phyloP scores from a whole-genome alignment of 1,140 invertebrate genomes.

The Reticulitermes speratus region DNA sequence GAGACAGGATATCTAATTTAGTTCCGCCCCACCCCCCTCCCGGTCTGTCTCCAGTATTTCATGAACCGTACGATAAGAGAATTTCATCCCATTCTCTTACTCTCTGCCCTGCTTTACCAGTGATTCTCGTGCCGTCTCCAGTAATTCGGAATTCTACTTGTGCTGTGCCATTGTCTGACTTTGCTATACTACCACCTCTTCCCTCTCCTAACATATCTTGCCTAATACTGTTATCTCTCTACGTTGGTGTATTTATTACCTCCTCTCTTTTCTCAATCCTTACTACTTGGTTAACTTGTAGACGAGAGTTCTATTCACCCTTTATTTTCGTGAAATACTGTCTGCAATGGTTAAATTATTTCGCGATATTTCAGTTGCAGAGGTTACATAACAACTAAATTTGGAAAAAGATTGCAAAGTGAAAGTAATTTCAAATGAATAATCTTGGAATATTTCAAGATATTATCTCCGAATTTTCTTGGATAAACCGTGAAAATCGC shows the following conservation, averaged over 20 bases:
- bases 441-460: no score
- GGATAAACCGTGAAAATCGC: no score
- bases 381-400: no score
- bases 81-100: background rate
- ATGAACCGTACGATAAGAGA: background rate
- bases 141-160: background rate
- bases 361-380: no score
- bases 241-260: background rate
- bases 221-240: background rate
- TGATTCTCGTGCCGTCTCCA: background rate
- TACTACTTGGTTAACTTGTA: no score
- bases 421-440: no score
- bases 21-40: background rate
- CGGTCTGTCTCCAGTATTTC: background rate
- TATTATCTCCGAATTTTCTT: no score
- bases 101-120: background rate
- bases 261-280: no score
- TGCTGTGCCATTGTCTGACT: background rate
- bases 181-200: background rate
- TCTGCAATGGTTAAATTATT: no score
- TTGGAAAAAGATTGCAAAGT: no score
- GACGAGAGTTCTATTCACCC: no score
- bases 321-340: no score
- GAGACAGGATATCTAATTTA: constrained; percentile 1
- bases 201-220: background rate